Evolutionary conservation across 1,140 invertebrate species (phyloP).

Genomic region (Hylyphantes graminicola): DNA sequence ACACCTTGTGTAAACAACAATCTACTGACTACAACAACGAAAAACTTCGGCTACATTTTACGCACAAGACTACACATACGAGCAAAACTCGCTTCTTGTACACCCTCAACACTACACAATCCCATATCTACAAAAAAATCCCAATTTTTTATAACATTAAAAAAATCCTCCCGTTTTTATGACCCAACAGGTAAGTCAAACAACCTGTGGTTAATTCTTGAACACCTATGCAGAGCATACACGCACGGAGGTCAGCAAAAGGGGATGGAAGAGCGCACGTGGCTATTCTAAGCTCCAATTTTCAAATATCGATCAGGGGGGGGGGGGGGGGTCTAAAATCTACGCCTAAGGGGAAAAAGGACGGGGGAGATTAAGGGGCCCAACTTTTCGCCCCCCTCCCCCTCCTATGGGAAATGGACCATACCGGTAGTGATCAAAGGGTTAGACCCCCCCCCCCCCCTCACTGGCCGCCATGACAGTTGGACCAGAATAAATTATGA

Average conservation of each 20-base stretch:
- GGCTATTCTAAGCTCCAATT: constrained; percentile 57
- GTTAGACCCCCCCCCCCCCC: constrained; percentile 35
- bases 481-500: constrained; percentile 54
- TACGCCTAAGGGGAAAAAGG: constrained; percentile 58
- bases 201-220: too few relatives aligned
- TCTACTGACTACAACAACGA: too few relatives aligned
- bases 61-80: too few relatives aligned
- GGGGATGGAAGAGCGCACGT: constrained; percentile 39
- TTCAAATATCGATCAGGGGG: constrained; percentile 56
- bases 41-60: too few relatives aligned
- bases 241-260: not conserved
- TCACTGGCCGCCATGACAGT: constrained; percentile 51
- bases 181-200: too few relatives aligned
- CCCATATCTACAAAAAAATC: too few relatives aligned
- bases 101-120: too few relatives aligned
- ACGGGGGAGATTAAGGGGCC: constrained; percentile 38
- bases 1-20: too few relatives aligned
- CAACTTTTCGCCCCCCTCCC: constrained; percentile 31
- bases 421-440: constrained; percentile 57
- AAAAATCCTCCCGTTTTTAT: too few relatives aligned
- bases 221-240: too few relatives aligned
- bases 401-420: constrained; percentile 59
- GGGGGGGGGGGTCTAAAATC: constrained; percentile 49
- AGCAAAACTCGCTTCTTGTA: too few relatives aligned
- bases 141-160: too few relatives aligned